phyloP scores from a whole-genome alignment of 2,113 vertebrate genomes.

The Morone chrysops region DNA sequence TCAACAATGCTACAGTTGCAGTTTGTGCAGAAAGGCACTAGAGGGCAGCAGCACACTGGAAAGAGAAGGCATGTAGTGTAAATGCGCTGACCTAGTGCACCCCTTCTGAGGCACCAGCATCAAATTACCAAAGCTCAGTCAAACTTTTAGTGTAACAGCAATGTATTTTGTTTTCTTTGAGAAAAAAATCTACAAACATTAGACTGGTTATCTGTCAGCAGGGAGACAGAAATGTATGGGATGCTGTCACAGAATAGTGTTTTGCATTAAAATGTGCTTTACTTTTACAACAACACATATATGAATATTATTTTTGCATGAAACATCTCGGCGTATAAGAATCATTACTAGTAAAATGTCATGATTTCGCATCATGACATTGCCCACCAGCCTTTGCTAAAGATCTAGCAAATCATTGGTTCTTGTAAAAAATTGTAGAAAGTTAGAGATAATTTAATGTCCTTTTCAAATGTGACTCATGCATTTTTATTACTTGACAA shows the following conservation, averaged over 20 bases:
- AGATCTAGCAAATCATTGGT: background rate
- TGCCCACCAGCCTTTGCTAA: background rate
- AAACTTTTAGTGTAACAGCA: background rate
- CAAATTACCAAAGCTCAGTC: background rate
- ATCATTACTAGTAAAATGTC: background rate
- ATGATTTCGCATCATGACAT: background rate
- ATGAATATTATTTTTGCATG: background rate
- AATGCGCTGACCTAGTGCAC: background rate
- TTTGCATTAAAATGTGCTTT: background rate
- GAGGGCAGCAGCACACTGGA: conserved; percentile 65
- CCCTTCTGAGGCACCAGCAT: background rate
- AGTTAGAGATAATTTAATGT: background rate
- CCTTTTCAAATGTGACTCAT: background rate
- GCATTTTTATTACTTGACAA: background rate
- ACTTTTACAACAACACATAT: background rate
- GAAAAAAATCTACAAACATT: background rate
- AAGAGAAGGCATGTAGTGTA: background rate
- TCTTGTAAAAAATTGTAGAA: background rate
- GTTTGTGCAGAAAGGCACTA: conserved; percentile 41
- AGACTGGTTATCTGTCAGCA: background rate
- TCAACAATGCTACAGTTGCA: background rate
- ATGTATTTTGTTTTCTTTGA: background rate
- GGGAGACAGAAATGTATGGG: too few species aligned
- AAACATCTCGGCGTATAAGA: background rate
- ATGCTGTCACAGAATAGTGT: background rate